Evolutionary conservation across 2,888 invertebrate species (phyloP).

Genomic region (Erebia palarica): DNA sequence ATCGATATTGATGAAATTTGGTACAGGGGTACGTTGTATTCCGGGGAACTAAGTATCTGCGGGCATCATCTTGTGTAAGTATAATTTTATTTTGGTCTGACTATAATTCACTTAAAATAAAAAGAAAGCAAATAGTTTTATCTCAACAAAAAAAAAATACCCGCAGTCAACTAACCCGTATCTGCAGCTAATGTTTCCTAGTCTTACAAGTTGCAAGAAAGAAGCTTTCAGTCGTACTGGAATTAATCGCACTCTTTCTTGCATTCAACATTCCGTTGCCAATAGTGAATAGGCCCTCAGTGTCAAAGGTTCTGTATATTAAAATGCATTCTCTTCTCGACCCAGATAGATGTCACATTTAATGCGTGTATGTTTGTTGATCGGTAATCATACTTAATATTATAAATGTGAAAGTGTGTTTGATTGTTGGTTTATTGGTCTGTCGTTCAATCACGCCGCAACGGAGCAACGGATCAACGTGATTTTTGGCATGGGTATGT

Average conservation of each 20-base stretch:
- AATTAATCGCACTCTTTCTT: slow-evolving; percentile 38
- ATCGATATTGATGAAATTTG: no score
- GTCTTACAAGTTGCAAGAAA: slow-evolving; percentile 30
- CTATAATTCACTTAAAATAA: neutral
- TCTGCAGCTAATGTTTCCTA: slow-evolving; percentile 32
- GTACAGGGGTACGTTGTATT: no score
- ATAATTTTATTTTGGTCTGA: neutral
- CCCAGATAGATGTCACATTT: no score
- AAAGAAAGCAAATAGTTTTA: neutral
- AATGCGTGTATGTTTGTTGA: no score
- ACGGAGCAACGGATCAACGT: no score
- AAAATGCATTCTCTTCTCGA: neutral
- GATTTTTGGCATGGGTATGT: no score
- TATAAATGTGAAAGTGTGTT: no score
- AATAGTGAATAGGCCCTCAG: neutral
- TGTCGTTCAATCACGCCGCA: no score
- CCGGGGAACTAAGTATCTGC: no score
- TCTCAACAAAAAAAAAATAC: slow-evolving; percentile 4
- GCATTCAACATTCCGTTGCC: slow-evolving; percentile 26
- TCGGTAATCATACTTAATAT: no score
- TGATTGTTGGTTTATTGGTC: no score
- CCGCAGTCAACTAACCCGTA: slow-evolving; percentile 15
- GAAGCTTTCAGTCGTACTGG: slow-evolving; percentile 33
- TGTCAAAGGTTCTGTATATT: neutral
- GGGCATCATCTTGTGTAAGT: neutral